A percentile compares a stretch with the other conserved stretches of the same genome.
These are phyloP conservation scores for Hydrolagus colliei DNA, from an alignment of 2,797 vertebrate species.

Conservation along the genomic window DNA sequence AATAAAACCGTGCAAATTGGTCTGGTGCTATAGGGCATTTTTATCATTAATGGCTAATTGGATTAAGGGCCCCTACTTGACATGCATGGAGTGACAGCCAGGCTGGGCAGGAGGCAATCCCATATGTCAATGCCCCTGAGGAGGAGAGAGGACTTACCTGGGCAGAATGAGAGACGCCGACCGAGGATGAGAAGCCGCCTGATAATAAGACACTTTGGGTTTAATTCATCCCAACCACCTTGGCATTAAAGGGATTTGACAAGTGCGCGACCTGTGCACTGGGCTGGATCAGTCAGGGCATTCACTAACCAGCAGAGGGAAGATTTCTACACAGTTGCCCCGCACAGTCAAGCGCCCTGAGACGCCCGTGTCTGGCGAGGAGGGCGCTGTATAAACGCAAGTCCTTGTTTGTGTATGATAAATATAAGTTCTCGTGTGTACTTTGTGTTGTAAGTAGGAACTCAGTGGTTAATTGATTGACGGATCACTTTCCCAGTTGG, in stretches of 20 bases:
- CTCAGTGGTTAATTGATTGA: too few species aligned
- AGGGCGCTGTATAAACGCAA: too few species aligned
- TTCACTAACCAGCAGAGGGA: constrained; percentile 3
- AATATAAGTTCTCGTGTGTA: too few species aligned
- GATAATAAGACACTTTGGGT: constrained; percentile 24
- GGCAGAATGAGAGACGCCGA: constrained; percentile 19
- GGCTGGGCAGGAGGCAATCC: not conserved
- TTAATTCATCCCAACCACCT: not conserved
- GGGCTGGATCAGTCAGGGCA: not conserved
- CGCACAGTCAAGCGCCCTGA: too few species aligned
- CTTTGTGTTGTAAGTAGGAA: too few species aligned
- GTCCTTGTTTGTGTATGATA: too few species aligned
- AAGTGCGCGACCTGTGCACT: constrained; percentile 16
- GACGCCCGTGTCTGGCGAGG: too few species aligned
- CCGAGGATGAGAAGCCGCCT: constrained; percentile 15
- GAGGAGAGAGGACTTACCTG: constrained; percentile 25
- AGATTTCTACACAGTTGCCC: not conserved
- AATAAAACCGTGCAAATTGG: constrained; percentile 26
- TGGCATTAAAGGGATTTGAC: constrained; percentile 19
- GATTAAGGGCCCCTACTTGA: constrained; percentile 26
- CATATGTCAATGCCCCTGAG: constrained; percentile 30
- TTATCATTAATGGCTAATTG: constrained; percentile 27
- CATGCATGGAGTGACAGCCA: constrained; percentile 28
- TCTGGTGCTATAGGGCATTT: constrained; percentile 30
- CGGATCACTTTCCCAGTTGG: too few species aligned